Base-by-base conservation (phyloP, 1,140 invertebrate species). In the Platorchestia sp. region DNA sequence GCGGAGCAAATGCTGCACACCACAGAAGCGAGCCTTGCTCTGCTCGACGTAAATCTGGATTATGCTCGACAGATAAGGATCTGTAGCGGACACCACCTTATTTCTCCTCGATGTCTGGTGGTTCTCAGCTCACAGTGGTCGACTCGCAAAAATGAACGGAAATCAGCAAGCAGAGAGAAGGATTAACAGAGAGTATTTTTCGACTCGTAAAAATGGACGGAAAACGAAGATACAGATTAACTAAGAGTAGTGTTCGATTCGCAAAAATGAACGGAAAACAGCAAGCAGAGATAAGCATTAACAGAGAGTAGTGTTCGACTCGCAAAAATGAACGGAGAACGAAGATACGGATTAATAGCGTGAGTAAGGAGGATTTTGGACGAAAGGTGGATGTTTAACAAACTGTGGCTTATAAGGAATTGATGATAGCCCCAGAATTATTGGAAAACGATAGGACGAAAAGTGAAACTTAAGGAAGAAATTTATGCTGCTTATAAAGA, bases 41-140 rank as follows among this genome's bases (percentile, higher is more conserved):
- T 75, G 59, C 14, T 75, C 14, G 36, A 27, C 36, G 43, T 89
- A 89, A 89, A 89, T 89, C 87, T 41, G 87, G 87, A 89, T 89
- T 89, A 86, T 89, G n/a, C 43, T 89, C n/a, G 87, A 89, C 87
- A 89, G 87, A 89, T 89, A 89, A 36, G 41, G 87, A 89, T 89
- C 87, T 89, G 41, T 41, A 89, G 87, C n/a, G 87, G 43, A 89
- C 36, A 27, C 43, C 42, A 41, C 87, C 41, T 44, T 89, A 89
- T 89, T 44, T 42, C 41, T 41, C 87, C 14, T 44, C 16, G 5
- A 44, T 42, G n/a, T 43, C 87, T 89, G n/a, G 41, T 89, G 41
- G 87, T 42, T 5, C 41, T 89, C 27, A 89, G n/a, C 87, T 44
- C 6, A 42, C 41, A 43, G 87, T 14, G 27, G 41, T 89, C 87